Evolutionary conservation across 2,888 invertebrate species (phyloP), one percentile per base, ranked within the genome.

Genomic region (Nymphalis polychloros): DNA sequence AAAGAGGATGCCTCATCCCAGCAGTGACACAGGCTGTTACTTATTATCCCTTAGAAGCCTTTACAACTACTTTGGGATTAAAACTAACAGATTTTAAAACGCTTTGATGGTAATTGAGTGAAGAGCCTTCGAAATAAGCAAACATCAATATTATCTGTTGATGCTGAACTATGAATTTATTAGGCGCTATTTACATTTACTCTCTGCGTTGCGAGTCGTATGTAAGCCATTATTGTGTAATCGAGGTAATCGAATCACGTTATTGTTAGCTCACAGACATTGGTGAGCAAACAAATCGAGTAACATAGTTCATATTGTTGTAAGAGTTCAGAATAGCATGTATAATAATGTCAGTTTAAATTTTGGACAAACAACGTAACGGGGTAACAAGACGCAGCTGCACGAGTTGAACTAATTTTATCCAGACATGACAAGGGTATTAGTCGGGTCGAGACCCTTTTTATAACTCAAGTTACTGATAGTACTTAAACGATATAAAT

Each of bases 341-440:
- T 19, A 81, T 82, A 83, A 83, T 79, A 79, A 82, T 81, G 78
- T 83, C 82, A 85, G 83, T 86, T 88, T 85, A 88, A 87, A 90
- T 88, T 88, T 85, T 83, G 80, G 79, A 85, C 85, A 88, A 87
- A 86, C 87, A 85, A 83, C 76, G 73, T 23, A 23, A 23, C 23
- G 23, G 73, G 81, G 82, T 83, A 82, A 82, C 76, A 73, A 74
- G 86, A 76, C 89, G 84, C 91, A 90, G 91, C 90, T 90, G 91
- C 87, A 88, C 77, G 82, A 84, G 82, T 88, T 85, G 81, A 88
- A 90, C 89, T 90, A 90, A 90, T 91, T 91, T 91, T 88, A 90
- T 88, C 88, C 86, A 85, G 80, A 88, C 91, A 89, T 90, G 91
- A 90, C 90, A 90, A 87, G 91, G 90, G 90, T 90, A 90, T 91